phyloP scores from a whole-genome alignment of 1,140 invertebrate species.

The Trichonephila inaurata region DNA sequence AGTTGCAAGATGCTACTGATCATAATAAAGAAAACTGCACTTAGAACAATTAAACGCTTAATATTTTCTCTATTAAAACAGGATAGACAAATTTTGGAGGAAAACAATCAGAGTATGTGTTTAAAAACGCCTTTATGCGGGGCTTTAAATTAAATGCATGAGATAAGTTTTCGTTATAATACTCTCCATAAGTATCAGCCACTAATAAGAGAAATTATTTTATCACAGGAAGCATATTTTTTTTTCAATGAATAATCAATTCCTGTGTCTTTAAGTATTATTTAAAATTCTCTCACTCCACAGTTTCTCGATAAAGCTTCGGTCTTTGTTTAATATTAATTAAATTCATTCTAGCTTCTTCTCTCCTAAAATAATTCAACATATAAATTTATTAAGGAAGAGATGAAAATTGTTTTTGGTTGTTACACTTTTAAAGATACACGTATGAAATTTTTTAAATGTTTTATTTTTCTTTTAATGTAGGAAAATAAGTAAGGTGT shows the following conservation, averaged over 20 bases:
- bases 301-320: not conserved
- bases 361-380: not conserved
- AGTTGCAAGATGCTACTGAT: not conserved
- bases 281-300: not conserved
- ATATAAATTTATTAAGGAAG: not conserved
- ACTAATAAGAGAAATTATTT: conserved; percentile 2
- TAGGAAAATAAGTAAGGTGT: too few species aligned
- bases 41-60: conserved; percentile 50
- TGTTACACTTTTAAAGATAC: too few species aligned
- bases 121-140: not conserved
- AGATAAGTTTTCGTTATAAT: not conserved
- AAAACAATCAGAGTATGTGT: not conserved
- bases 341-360: not conserved
- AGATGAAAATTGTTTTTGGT: not conserved
- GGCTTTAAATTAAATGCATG: not conserved
- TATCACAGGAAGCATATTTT: not conserved
- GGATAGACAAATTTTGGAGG: not conserved
- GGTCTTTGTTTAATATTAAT: not conserved
- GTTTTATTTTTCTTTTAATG: too few species aligned
- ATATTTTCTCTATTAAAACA: conserved; percentile 6
- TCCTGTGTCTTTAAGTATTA: not conserved
- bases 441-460: too few species aligned
- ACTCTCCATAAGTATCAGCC: not conserved
- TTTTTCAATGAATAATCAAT: not conserved
- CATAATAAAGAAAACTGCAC: not conserved